Evolutionary conservation across 2,888 invertebrate genomes (phyloP), one percentile per base, ranked within the genome.

Genomic region (Nudaria mundana): DNA sequence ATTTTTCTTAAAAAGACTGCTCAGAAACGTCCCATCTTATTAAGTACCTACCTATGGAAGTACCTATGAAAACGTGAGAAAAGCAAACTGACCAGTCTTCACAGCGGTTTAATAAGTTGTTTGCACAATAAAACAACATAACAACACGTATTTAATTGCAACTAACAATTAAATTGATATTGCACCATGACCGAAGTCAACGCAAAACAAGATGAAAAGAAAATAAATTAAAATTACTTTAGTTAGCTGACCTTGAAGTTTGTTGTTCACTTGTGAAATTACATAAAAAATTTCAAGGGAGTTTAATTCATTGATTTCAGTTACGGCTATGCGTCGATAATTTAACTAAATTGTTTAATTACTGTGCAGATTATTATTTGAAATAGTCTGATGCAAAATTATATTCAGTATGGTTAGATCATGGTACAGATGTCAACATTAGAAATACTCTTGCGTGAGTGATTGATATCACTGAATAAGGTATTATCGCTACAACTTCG

Each of bases 161-260:
- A 40, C 40, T 7, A 44, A 30, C 30, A 42, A 42, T 30, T 48
- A 42, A 56, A 42, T 14, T 26, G 26, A 25, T 22, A 49, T 47
- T 60, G 41, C 46, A 23, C 14, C 29, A 34, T 12, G 15, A 14
- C 30, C 7, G 38, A 37, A 18, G 29, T 44, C 48, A 20, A 14
- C 12, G 12, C 30, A 40, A 18, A n/a, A 35, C 13, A 3, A 5
- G 11, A 15, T 22, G 29, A 35, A 28, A 35, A 29, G 43, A 44
- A 44, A 60, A 56, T 44, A 53, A 56, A 44, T 35, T 20, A 24
- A 25, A 33, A 33, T 34, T 30, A 13, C 32, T 30, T 37, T 33
- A 43, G 37, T 37, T 33, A 37, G 34, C 42, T 50, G 40, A 23
- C 8, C 33, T 31, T 49, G 37, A 47, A 57, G 54, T 46, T 44